Base-by-base conservation (phyloP, 2,797 vertebrate species). In the Enteromius mattozi region DNA sequence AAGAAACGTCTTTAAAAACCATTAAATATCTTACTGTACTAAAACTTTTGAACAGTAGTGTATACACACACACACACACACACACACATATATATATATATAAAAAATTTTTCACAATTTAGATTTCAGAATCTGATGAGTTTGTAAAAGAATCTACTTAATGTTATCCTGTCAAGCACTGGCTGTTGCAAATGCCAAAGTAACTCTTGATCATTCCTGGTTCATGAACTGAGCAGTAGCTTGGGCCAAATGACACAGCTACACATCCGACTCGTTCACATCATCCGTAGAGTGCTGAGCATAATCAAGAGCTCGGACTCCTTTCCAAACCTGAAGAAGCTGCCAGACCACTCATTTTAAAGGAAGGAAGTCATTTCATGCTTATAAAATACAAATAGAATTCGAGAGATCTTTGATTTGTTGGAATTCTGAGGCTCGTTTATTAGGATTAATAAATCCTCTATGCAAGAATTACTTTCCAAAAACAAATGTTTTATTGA, bases 231-330 rank as follows among this genome's bases (percentile, higher is more conserved):
- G 65, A 17, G 21, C 59, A 27, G 27, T 19, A 47, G 2, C 54
- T 27, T 3, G 24, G 81, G 93, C 92, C 93, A 93, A 94, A 89
- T 86, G 89, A 92, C 91, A 94, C 90, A 92, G 90, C 87, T 89
- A 89, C 86, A 88, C 88, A 92, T 92, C 74, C 51, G 74, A 63
- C 89, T 89, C 40, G 6, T 80, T 59, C 33, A 72, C 83, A 77
- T 19, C 35, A 81, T 69, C 86, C 87, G 88, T 89, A 75, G 82
- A 88, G 74, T 76, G 85, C 81, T 86, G 82, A 90, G 82, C 86
- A 88, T 84, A 90, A 92, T 85, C 71, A 83, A 90, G 90, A 90
- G 65, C 86, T 79, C 86, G 56, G 79, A 24, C 69, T 85, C 30
- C 84, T 74, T 13, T 65, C 71, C 56, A 70, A 78, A 78, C 59